Conservation (phyloP, 2,113 vertebrate species). For the Cryptomyrus ogoouensis region DNA sequence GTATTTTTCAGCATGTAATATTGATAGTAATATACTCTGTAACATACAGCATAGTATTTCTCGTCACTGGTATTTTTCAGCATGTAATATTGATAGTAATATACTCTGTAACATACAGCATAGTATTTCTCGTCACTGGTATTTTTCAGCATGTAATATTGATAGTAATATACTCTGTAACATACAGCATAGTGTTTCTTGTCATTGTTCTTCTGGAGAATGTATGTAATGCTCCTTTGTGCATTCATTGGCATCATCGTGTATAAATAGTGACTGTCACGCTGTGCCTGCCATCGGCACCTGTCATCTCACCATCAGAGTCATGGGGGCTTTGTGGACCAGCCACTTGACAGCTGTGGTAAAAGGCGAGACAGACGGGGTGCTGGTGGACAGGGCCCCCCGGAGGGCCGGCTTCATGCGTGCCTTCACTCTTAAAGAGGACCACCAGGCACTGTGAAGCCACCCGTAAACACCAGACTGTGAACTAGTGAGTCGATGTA, state of each 20-base stretch:
- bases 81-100: not conserved
- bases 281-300: not conserved
- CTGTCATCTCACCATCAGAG: not conserved
- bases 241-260: not conserved
- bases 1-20: no score
- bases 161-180: not conserved
- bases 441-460: not conserved
- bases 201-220: not conserved
- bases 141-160: no score
- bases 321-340: not conserved
- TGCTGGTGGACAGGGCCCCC: not conserved
- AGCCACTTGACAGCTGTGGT: not conserved
- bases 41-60: not conserved
- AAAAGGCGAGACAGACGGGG: not conserved
- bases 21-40: not conserved
- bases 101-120: not conserved
- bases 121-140: not conserved
- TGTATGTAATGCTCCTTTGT: not conserved
- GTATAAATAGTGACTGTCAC: not conserved
- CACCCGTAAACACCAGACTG: not conserved
- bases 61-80: not conserved
- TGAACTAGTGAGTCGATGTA: not conserved
- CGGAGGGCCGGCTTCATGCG: not conserved
- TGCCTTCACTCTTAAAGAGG: conserved; percentile 2
- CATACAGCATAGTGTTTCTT: not conserved